Base-by-base conservation (phyloP, 2,113 vertebrate genomes). In the Silurus asotus region DNA sequence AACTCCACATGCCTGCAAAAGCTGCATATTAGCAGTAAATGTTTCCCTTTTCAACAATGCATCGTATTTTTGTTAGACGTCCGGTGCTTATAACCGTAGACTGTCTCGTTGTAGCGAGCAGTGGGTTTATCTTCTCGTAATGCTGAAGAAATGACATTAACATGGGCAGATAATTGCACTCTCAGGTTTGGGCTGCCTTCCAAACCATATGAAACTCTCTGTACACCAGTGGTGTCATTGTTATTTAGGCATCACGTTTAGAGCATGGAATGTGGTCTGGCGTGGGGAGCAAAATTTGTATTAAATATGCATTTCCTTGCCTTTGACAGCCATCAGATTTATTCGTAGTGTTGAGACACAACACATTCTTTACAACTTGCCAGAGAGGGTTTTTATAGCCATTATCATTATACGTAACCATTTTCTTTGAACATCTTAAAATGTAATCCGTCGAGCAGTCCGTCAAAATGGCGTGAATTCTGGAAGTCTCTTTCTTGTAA, bases 401-500 rank as follows among this genome's bases (percentile, higher is more conserved):
- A 75, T 48, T 51, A 56, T 65, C 45, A 15, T 17, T 51, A 25
- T 28, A 19, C 17, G 59, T 15, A 49, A 2, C 14, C 15, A 20
- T 84, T 77, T 65, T 45, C 61, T 51, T 64, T 51, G 8, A 14
- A 49, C 5, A 20, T 76, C 20, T 61, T 19, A 45, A 81, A 81
- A 48, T 64, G 59, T 9, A 82, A 7, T 69, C 80, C 5, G n/a
- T 51, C 11, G 48, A 53, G 51, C 6, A 3, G 25, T 65, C 49
- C 48, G 28, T 82, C 81, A 82, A 82, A 82, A 45, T 45, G 55
- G 56, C 6, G 2, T n/a, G 19, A 75, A 25, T 19, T 28, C 20
- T 75, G 5, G 15, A 76, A 28, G 23, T 75, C 75, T n/a, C 72
- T 84, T 64, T 78, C 49, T 56, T 58, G 76, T 78, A 58, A 78